Percentiles rank a stretch among this genome's conserved stretches.
Evolutionary conservation across 2,113 vertebrate genomes (phyloP).

Genomic region (Apeltes quadracus): DNA sequence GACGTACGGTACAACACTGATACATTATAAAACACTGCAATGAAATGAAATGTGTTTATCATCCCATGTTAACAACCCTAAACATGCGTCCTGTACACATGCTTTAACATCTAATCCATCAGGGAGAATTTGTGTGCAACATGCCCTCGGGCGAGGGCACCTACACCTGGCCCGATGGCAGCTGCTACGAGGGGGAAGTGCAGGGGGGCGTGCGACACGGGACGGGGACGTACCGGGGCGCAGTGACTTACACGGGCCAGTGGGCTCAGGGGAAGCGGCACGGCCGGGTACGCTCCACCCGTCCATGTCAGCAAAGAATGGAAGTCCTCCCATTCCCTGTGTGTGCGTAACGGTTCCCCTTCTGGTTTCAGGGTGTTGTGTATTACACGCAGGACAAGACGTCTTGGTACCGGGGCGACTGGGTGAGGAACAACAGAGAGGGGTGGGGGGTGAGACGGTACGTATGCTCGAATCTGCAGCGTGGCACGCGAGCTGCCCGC

Average conservation of each 20-base stretch:
- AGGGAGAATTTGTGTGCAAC: constrained; percentile 90
- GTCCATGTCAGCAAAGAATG: not conserved
- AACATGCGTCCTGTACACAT: not conserved
- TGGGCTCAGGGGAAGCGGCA: constrained; percentile 88
- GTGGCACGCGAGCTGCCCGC: not conserved
- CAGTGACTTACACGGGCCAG: constrained; percentile 84
- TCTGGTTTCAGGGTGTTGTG: constrained; percentile 82
- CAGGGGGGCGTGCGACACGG: constrained; percentile 83
- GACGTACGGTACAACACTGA: constrained; percentile 79
- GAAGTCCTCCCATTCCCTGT: not conserved
- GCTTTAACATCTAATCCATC: constrained; percentile 18
- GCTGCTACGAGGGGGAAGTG: constrained; percentile 86
- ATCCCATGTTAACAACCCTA: too few relatives aligned
- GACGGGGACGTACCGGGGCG: constrained; percentile 82
- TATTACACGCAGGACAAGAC: constrained; percentile 83
- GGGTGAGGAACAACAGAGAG: constrained; percentile 85
- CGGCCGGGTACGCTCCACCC: constrained; percentile 82
- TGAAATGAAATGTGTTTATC: not conserved
- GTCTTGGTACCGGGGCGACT: constrained; percentile 93
- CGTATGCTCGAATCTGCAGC: constrained; percentile 25
- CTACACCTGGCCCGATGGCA: constrained; percentile 88
- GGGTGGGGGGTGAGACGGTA: constrained; percentile 90
- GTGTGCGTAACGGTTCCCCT: not conserved
- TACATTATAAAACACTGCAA: not conserved
- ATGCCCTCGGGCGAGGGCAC: constrained; percentile 79